Percentiles rank a stretch among this genome's conserved stretches.
These are phyloP conservation scores for Drosophila hydei DNA, from an alignment of 1,140 invertebrate genomes.

Conservation along the genomic window DNA sequence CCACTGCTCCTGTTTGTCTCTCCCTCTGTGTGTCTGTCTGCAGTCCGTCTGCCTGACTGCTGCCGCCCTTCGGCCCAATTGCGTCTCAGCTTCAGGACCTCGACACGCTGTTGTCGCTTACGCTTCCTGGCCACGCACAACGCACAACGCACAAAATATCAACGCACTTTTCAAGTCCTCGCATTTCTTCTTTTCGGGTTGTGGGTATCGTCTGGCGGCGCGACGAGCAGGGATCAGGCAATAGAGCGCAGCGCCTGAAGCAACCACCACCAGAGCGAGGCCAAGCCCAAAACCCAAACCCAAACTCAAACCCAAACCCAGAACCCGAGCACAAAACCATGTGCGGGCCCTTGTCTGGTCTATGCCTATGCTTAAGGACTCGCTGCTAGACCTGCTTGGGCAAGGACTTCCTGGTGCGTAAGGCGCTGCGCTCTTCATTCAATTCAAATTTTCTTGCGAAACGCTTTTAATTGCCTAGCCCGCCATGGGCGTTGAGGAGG, in stretches of 20 bases:
- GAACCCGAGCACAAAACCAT: conserved; percentile 1
- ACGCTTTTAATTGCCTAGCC: conserved; percentile 53
- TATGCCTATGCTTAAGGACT: conserved; percentile 50
- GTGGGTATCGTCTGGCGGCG: conserved; percentile 79
- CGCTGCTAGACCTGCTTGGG: conserved; percentile 39
- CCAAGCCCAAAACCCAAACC: conserved; percentile 18
- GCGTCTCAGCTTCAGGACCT: conserved; percentile 56
- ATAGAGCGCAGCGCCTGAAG: conserved; percentile 38
- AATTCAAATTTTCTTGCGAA: conserved; percentile 72
- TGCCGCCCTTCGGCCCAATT: conserved; percentile 39
- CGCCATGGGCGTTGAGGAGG: conserved; percentile 1
- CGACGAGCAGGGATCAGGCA: conserved; percentile 37
- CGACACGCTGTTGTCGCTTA: conserved; percentile 34
- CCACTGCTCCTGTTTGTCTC: conserved; percentile 28
- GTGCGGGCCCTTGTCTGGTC: conserved; percentile 24
- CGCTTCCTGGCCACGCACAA: conserved; percentile 72
- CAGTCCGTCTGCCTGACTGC: conserved; percentile 17
- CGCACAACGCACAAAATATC: conserved; percentile 71
- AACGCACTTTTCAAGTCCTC: conserved; percentile 78
- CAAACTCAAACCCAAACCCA: conserved; percentile 5
- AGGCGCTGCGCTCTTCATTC: conserved; percentile 73
- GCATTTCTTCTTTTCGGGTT: conserved; percentile 62
- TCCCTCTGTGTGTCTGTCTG: conserved; percentile 1
- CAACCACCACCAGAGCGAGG: conserved; percentile 48
- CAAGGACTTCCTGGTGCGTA: conserved; percentile 76